A percentile compares a stretch with the other conserved stretches of the same genome.
These are phyloP conservation scores for Limnephilus marmoratus DNA, from an alignment of 2,888 invertebrate genomes.

Conservation along the genomic window DNA sequence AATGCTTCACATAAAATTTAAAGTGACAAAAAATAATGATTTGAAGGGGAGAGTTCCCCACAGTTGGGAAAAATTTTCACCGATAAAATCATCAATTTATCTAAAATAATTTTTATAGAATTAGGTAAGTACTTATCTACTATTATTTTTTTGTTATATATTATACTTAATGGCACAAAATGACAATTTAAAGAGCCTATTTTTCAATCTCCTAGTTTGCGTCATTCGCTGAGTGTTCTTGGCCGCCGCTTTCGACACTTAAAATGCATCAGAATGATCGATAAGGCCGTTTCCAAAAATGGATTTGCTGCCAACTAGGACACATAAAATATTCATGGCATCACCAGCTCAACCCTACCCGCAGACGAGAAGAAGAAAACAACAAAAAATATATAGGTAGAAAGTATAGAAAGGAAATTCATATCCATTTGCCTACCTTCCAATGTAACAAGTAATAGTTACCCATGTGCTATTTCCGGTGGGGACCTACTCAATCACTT, in stretches of 20 bases:
- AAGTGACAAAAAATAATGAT: too few relatives aligned
- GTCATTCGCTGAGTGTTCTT: background rate
- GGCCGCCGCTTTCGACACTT: background rate
- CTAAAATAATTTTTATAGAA: too few relatives aligned
- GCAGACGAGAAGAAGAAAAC: background rate
- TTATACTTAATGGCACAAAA: too few relatives aligned
- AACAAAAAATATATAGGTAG: background rate
- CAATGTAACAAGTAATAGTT: too few relatives aligned
- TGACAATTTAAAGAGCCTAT: background rate
- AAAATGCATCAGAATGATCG: constrained; percentile 16
- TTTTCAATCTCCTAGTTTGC: background rate
- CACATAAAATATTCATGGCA: background rate
- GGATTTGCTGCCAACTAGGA: constrained; percentile 20
- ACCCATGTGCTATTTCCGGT: too few relatives aligned
- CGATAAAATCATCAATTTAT: too few relatives aligned
- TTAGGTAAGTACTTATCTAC: too few relatives aligned
- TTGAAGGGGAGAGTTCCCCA: too few relatives aligned
- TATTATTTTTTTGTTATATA: too few relatives aligned
- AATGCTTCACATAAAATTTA: background rate
- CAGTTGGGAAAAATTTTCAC: too few relatives aligned
- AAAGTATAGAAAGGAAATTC: too few relatives aligned
- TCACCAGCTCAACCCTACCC: background rate
- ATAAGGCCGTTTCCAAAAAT: constrained; percentile 26
- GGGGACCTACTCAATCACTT: background rate
- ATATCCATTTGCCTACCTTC: too few relatives aligned